These are phyloP conservation scores for Oscheius sp. DNA, from an alignment of 2,888 invertebrate species.

Conservation along the genomic window DNA sequence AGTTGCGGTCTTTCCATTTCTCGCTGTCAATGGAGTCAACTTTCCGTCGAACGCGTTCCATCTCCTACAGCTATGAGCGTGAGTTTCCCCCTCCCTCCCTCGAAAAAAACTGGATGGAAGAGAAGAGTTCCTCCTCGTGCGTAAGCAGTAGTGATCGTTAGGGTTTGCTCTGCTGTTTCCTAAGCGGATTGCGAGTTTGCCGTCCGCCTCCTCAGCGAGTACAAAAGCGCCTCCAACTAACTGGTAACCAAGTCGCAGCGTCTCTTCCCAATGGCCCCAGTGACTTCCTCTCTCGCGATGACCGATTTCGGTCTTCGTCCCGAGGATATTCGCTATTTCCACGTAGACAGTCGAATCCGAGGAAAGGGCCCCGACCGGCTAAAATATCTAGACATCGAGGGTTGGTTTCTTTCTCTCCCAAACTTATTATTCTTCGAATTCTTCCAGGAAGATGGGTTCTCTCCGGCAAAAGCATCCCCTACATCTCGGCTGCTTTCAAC, in stretches of 20 bases:
- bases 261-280: conserved; percentile 26
- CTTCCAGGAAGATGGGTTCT: conserved; percentile 53
- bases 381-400: conserved; percentile 62
- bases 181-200: conserved; percentile 27
- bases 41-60: conserved; percentile 1
- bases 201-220: neutral
- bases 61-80: conserved; percentile 14
- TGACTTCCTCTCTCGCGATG: conserved; percentile 43
- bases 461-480: conserved; percentile 56
- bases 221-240: conserved; percentile 16
- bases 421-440: neutral
- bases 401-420: conserved; percentile 22
- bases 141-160: conserved; percentile 7
- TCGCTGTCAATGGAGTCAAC: neutral
- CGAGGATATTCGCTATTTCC: conserved; percentile 61
- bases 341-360: conserved; percentile 56
- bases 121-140: neutral
- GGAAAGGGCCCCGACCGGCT: conserved; percentile 62
- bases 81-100: neutral
- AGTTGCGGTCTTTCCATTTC: neutral
- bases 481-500: conserved; percentile 62
- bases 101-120: neutral
- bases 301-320: conserved; percentile 57
- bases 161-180: conserved; percentile 24
- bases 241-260: conserved; percentile 15